Evolutionary conservation across 1,140 invertebrate genomes (phyloP), one percentile per base, ranked within the genome.

Genomic region (Eulimnadia texana): DNA sequence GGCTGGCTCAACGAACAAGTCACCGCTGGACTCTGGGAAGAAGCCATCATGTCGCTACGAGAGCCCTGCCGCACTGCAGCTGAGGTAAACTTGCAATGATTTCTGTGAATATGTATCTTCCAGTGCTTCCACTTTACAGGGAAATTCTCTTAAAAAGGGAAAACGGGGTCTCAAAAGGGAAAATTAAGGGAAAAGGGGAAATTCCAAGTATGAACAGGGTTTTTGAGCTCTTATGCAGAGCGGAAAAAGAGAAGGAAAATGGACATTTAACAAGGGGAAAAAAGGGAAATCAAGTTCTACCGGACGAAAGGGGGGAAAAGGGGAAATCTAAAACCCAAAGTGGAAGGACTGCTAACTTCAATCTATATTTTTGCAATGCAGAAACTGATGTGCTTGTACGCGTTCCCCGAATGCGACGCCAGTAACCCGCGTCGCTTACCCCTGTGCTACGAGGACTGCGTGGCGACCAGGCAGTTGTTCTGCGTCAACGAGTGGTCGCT

Each of bases 401-500:
- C 90, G 13, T 95, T 94, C 76, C 92, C 92, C 3, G 82, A 86
- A 69, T 96, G 93, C 70, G 75, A 81, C 49, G 70, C 80, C 60
- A 74, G 72, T 13, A 66, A 72, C 16, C 67, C 78, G 50, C 67
- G 72, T 16, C 74, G 73, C 25, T 72, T 90, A 61, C 86, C 88
- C 19, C 72, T 92, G 11, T 95, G 86, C 76, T 90, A 88, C 67
- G 90, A 96, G 79, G 91, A 94, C 70, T 61, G 93, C 71, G 82
- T 89, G 67, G 92, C 90, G 25, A 86, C 93, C 3, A 83, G 84
- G 69, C 81, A 90, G 69, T 80, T 90, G 65, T 89, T 94, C 73
- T 97, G 93, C 74, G 92, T 90, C 71, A 88, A 87, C 68, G 86
- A 94, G 69, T 95, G 92, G 92, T 83, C 86, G 19, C 72, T 90